Base-by-base conservation (phyloP, 2,888 invertebrate species). In the Spisula solida region DNA sequence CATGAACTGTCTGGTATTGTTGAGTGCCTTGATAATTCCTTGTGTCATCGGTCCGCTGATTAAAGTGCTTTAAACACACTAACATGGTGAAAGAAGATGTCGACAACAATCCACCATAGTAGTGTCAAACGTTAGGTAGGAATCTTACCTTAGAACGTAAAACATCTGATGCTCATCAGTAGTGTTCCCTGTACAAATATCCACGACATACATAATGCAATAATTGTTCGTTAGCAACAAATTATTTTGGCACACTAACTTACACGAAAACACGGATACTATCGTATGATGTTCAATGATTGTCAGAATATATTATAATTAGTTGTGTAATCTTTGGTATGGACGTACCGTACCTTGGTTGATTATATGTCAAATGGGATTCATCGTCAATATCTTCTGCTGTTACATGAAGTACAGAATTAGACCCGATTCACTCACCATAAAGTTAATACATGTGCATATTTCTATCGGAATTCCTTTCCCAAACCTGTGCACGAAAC, bases 161-260 rank as follows among this genome's bases (percentile, higher is more conserved):
- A 66, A n/a, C n/a, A 66, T 66, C 60, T 66, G n/a, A 66, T 66
- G 10, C n/a, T 25, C 60, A 66, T 66, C 60, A 25, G 25, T 10
- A 18, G 1, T 18, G 55, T 20, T 56, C 56, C 20, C 18, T n/a
- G 56, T 14, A n/a, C 56, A n/a, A 6, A 66, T 66, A 25, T 25
- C 60, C 60, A 66, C 60, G 60, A 25, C 25, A 10, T 66, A 66
- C 60, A 66, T 25, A n/a, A 66, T 25, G 25, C 25, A 25, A 25
- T 66, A 25, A 66, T 66, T 25, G 60, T n/a, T 66, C n/a, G 60
- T 66, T 25, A 66, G n/a, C 25, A 25, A 66, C 60, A 66, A 66
- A 66, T 66, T 20, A 10, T 10, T n/a, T 66, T 66, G 60, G 60
- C 60, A 66, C 60, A 66, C n/a, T 25, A 66, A 66, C 60, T 66